Evolutionary conservation across 2,888 invertebrate genomes (phyloP), one percentile per base, ranked within the genome.

Genomic region (Drosophila parthenogenetica): DNA sequence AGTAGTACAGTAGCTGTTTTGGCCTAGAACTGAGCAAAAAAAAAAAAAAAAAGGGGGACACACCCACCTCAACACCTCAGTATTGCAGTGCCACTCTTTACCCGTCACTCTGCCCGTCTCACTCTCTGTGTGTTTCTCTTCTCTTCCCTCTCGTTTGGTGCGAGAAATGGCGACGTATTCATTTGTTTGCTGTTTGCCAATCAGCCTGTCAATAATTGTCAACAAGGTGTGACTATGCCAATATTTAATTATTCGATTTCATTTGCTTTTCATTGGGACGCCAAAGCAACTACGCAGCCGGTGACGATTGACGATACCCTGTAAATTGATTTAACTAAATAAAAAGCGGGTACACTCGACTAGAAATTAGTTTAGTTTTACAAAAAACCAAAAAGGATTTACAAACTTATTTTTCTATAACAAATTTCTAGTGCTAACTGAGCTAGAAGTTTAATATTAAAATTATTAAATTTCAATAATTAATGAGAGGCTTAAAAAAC

Each of bases 121-220:
- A 2, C n/a, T 0, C 14, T 3, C 39, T 14, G 11, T 29, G 2
- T n/a, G 5, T 3, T 10, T 17, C 17, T 29, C 29, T 5, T 2
- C 35, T n/a, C 22, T 25, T 0, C 32, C 10, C 39, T 13, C 25
- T 25, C 42, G 19, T 11, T 10, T 17, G 5, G 14, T 5, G 2
- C 7, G 32, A 25, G 69, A 69, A 85, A 78, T 77, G 78, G 76
- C 78, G 81, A 79, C 82, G 82, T 84, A 82, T 82, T 85, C 77
- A 82, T 85, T 85, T 87, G 85, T 85, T 85, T 85, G 85, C 87
- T 79, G 85, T 85, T 85, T 85, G 87, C 84, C 84, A 84, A 87
- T 82, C 87, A 85, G 85, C 86, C 83, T 85, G 87, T 87, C 85
- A 85, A 87, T 85, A 85, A 87, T 84, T 88, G 86, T 86, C 88